These are phyloP conservation scores for Dascyllus trimaculatus DNA, from an alignment of 2,113 vertebrate species.

Conservation along the genomic window DNA sequence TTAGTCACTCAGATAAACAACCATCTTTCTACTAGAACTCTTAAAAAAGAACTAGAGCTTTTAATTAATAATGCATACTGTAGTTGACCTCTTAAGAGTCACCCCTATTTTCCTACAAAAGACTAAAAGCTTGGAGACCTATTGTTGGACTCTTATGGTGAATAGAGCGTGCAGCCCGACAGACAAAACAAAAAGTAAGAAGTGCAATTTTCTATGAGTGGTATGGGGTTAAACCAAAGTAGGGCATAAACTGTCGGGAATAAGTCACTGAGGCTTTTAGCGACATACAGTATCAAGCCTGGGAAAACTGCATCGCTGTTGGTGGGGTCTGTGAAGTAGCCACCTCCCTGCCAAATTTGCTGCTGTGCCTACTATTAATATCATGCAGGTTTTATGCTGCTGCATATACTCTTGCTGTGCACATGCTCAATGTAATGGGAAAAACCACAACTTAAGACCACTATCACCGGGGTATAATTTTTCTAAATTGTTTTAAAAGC, in stretches of 20 bases:
- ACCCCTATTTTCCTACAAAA: too few relatives aligned
- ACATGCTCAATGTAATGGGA: slow-evolving; percentile 73
- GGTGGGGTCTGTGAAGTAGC: slow-evolving; percentile 59
- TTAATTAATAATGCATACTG: too few relatives aligned
- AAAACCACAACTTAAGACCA: slow-evolving; percentile 80
- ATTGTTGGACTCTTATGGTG: too few relatives aligned
- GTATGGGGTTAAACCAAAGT: too few relatives aligned
- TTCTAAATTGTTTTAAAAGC: slow-evolving; percentile 83
- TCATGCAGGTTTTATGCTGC: slow-evolving; percentile 69
- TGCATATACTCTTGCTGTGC: slow-evolving; percentile 58
- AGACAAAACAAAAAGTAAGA: too few relatives aligned
- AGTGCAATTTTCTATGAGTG: too few relatives aligned
- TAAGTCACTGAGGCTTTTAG: slow-evolving; percentile 1
- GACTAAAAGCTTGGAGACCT: too few relatives aligned
- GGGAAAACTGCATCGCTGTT: slow-evolving; percentile 55
- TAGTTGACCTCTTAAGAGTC: too few relatives aligned
- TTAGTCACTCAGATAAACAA: too few relatives aligned
- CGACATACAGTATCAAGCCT: slow-evolving; percentile 32
- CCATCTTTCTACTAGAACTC: too few relatives aligned
- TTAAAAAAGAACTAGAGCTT: too few relatives aligned
- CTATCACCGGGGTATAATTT: slow-evolving; percentile 82
- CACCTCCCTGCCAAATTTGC: slow-evolving; percentile 74
- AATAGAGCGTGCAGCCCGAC: too few relatives aligned
- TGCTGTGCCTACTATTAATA: slow-evolving; percentile 74
- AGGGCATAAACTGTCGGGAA: background rate